Evolutionary conservation across 2,113 vertebrate species (phyloP).

Genomic region (Orthonyx spaldingii): DNA sequence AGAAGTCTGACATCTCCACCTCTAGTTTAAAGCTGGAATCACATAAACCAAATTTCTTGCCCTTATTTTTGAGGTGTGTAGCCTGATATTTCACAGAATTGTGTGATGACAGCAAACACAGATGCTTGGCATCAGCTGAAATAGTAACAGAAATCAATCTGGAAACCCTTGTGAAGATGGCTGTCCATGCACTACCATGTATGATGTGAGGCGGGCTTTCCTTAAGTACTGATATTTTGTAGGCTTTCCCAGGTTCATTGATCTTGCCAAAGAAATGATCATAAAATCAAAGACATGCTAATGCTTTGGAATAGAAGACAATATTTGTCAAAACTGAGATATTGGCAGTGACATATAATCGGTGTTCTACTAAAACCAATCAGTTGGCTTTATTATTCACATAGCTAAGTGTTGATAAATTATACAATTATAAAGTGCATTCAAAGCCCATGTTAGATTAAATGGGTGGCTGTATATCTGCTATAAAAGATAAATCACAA

Average conservation of each 20-base stretch:
- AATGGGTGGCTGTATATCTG: neutral
- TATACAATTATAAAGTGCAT: neutral
- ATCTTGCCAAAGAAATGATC: neutral
- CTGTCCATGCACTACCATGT: accelerated
- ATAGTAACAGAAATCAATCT: neutral
- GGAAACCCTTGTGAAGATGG: neutral
- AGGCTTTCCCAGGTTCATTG: neutral
- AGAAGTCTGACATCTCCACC: neutral
- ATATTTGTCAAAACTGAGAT: neutral
- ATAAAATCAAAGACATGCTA: neutral
- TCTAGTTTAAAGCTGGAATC: neutral
- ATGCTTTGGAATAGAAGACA: neutral
- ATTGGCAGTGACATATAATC: neutral
- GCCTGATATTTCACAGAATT: neutral
- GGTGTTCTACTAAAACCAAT: neutral
- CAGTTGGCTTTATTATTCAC: neutral
- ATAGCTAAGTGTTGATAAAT: neutral
- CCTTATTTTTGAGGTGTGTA: neutral
- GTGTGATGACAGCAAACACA: neutral
- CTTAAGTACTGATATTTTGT: neutral
- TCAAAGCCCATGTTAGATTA: neutral
- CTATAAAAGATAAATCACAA: neutral
- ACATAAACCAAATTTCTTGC: neutral
- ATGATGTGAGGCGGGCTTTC: neutral
- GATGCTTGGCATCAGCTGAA: neutral